A percentile compares a stretch with the other conserved stretches of the same genome.
Evolutionary conservation across 2,113 vertebrate genomes (phyloP).

Genomic region (Rhinolophus sinicus): DNA sequence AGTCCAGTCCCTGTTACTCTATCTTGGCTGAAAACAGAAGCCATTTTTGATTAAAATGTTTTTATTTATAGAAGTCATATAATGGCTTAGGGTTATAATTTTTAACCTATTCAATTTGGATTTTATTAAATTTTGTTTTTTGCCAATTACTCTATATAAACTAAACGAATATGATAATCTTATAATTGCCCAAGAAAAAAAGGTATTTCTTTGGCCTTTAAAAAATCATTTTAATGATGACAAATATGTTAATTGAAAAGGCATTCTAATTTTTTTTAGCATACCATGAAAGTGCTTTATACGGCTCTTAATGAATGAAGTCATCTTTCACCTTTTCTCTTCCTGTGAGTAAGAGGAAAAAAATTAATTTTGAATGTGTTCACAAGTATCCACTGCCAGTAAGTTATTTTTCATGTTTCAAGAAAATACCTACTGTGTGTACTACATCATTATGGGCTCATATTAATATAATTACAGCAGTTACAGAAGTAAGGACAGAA

Average conservation of each 20-base stretch:
- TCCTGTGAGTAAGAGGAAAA: background rate
- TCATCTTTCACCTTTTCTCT: background rate
- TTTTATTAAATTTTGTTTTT: conserved; percentile 34
- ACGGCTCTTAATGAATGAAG: background rate
- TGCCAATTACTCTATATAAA: background rate
- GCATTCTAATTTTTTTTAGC: background rate
- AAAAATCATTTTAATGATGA: background rate
- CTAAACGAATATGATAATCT: background rate
- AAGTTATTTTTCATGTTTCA: background rate
- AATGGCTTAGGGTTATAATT: background rate
- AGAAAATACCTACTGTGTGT: background rate
- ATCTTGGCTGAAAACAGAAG: background rate
- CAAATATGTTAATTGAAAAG: background rate
- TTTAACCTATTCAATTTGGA: background rate
- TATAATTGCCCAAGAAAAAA: background rate
- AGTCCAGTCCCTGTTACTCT: background rate
- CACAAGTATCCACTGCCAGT: background rate
- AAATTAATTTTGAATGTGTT: background rate
- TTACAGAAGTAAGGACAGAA: background rate
- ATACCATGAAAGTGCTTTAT: background rate
- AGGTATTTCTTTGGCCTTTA: background rate
- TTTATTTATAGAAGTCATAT: background rate
- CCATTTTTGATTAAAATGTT: background rate
- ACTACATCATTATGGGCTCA: background rate
- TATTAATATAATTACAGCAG: background rate